Base-by-base conservation (phyloP, 2,797 vertebrate species). In the Chlorospingus flavigularis region DNA sequence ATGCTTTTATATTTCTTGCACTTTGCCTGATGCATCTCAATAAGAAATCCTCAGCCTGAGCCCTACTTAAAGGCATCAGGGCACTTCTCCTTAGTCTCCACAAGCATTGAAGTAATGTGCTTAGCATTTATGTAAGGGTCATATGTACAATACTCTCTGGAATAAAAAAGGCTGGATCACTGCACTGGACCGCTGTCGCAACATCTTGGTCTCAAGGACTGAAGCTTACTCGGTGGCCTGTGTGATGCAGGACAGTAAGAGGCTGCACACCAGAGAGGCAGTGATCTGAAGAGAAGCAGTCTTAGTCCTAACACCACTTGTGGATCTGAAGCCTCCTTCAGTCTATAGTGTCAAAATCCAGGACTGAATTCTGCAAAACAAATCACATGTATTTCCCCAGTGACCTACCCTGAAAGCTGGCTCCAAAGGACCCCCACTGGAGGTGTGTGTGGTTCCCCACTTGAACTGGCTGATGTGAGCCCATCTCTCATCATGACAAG, bases 401-500 rank as follows among this genome's bases (percentile, higher is more conserved):
- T 43, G 72, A 37, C 51, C 39, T 65, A 17, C n/a, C 55, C 76
- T 72, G 31, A 74, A 73, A 2, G 2, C 54, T 45, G 30, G 25
- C 43, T 91, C 58, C 51, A 55, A 43, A 48, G 43, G 88, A 4
- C 6, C 13, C 33, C 7, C 18, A 17, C 45, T 66, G 58, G 58
- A 65, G 20, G 28, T 51, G 70, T n/a, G 37, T 67, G 33, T 5
- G 10, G 23, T 62, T 91, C 79, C 61, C 35, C 43, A 20, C 42
- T 42, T 57, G 40, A 91, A 87, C 30, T 68, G 75, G 31, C 86
- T 90, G 58, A 45, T 3, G 6, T 54, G 58, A 95, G 70, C 76
- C 85, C 70, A 55, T 92, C 73, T 88, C 72, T 91, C 85, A 77
- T 92, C n/a, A 31, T 40, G 75, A 86, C 76, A 78, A 86, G 62